Base-by-base conservation (phyloP, 2,888 invertebrate genomes). In the Leucophora obtusa region DNA sequence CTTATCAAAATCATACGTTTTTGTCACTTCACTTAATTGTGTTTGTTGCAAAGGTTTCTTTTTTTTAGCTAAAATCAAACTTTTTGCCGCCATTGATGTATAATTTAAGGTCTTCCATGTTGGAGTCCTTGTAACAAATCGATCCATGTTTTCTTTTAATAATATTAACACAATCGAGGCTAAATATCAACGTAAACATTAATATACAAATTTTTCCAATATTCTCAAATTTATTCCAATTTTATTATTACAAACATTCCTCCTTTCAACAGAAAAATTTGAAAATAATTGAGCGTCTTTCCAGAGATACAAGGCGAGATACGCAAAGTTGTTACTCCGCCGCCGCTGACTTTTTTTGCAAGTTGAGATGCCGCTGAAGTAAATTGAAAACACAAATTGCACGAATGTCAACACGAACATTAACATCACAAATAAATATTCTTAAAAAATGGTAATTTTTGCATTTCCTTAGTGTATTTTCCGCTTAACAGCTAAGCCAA, bases 41-140 rank as follows among this genome's bases (percentile, higher is more conserved):
- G 74, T 75, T 51, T 75, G 71, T 59, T 82, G 60, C n/a, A 79
- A 51, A 56, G 83, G 79, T 6, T 62, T 58, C 18, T 76, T 78
- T 68, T 79, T 24, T 78, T 83, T 79, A 50, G 75, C 54, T 9
- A 5, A 17, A 66, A 18, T 38, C n/a, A 62, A 24, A 18, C 66
- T 60, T 28, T 68, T 71, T 1, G 82, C 80, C 9, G 76, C 70
- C 38, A 76, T 59, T 15, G 82, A 69, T 54, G 82, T 60, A 79
- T 86, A 86, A 69, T 83, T 86, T 63, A 85, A 83, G 0, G 86
- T 86, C 77, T 87, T 86, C 88, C 87, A 88, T 38, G 87, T 83
- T 38, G 87, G 84, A 0, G 84, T 74, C 2, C 87, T 85, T 5
- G 82, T 84, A 11, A 87, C 83, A 82, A 87, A 87, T 50, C 86